A percentile compares a stretch with the other conserved stretches of the same genome.
Evolutionary conservation across 2,888 invertebrate genomes (phyloP).

Genomic region (Coremacera marginata): DNA sequence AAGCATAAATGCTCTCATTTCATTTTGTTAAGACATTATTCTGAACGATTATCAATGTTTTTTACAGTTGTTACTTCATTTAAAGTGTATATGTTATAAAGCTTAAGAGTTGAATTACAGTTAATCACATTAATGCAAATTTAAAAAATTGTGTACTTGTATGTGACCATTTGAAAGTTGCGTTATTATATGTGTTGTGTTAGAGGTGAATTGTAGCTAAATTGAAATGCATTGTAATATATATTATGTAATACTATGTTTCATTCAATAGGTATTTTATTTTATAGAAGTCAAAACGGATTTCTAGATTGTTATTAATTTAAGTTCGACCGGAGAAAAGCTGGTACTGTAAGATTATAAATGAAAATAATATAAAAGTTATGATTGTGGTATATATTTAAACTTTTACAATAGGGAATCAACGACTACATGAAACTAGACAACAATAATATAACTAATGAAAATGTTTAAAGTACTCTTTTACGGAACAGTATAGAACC

Average conservation of each 20-base stretch:
- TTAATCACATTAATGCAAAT: background rate
- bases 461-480: no score
- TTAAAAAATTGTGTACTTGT: background rate
- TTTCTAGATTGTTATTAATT: conserved; percentile 49
- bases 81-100: background rate
- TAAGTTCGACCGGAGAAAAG: conserved; percentile 77
- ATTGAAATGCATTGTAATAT: background rate
- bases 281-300: no score
- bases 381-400: conserved; percentile 28
- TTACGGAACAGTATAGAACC: no score
- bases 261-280: no score
- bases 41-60: background rate
- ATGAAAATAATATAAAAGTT: conserved; percentile 59
- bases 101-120: background rate
- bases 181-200: background rate
- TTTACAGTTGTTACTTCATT: background rate
- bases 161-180: background rate
- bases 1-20: background rate
- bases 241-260: background rate
- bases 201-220: background rate
- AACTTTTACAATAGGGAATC: background rate
- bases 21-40: background rate
- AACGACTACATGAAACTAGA: conserved; percentile 12
- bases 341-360: conserved; percentile 75
- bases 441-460: conserved; percentile 6